phyloP scores from a whole-genome alignment of 35 echinoderm and acorn worm species.

The Apostichopus parvimensis region DNA sequence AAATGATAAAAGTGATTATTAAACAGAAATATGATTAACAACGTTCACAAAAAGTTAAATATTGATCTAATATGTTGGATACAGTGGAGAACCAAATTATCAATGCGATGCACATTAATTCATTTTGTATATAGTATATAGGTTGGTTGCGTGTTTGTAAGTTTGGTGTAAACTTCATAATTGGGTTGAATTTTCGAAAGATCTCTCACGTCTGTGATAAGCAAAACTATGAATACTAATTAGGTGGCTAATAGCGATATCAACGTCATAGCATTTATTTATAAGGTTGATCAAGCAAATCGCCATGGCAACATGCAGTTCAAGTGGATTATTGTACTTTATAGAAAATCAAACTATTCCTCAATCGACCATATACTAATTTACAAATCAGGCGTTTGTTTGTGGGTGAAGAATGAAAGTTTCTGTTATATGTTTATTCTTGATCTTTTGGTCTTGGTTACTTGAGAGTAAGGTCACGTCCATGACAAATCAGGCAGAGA shows the following conservation, averaged over 20 bases:
- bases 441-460: not conserved
- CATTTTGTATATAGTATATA: too few relatives aligned
- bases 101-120: too few relatives aligned
- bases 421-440: not conserved
- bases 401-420: not conserved
- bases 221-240: not conserved
- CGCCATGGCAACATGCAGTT: not conserved
- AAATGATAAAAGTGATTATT: too few relatives aligned
- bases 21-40: too few relatives aligned
- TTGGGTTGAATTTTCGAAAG: not conserved
- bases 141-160: too few relatives aligned
- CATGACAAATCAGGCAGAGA: not conserved
- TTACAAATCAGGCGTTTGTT: conserved; percentile 26
- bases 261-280: not conserved
- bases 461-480: conserved; percentile 34
- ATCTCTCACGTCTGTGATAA: not conserved
- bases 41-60: too few relatives aligned
- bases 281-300: not conserved
- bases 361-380: conserved; percentile 26
- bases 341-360: not conserved
- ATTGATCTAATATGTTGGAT: too few relatives aligned
- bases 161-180: too few relatives aligned
- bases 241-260: not conserved
- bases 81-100: too few relatives aligned
- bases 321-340: not conserved